Evolutionary conservation across 2,113 vertebrate genomes (phyloP).

Genomic region (Geococcyx californianus): DNA sequence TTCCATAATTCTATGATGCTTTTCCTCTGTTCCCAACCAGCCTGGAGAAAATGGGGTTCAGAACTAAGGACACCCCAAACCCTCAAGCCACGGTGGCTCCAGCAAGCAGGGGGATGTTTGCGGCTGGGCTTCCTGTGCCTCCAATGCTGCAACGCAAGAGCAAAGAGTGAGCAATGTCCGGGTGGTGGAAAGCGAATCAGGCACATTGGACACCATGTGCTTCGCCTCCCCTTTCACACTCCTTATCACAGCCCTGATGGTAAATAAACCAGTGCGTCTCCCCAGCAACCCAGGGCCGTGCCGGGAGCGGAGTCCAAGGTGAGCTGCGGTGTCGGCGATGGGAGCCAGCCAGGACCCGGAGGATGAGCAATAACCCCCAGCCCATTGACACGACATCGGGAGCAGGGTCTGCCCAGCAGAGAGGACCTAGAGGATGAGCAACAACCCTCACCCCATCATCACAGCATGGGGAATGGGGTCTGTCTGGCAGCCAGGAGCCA

Average conservation of each 20-base stretch:
- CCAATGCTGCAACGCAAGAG: neutral
- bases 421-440: too few relatives aligned
- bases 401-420: rapidly evolving
- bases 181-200: slow-evolving; percentile 54
- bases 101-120: rapidly evolving
- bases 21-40: rapidly evolving
- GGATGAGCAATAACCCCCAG: too few relatives aligned
- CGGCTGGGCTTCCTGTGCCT: neutral
- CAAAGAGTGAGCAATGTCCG: neutral
- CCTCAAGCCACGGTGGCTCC: rapidly evolving
- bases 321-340: neutral
- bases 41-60: rapidly evolving
- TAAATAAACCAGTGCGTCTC: slow-evolving; percentile 58
- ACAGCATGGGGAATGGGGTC: neutral
- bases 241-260: slow-evolving; percentile 45
- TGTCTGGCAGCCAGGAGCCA: neutral
- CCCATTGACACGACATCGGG: rapidly evolving
- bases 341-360: neutral
- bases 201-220: slow-evolving; percentile 55
- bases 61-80: neutral
- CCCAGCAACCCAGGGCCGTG: slow-evolving; percentile 39
- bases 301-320: slow-evolving; percentile 48
- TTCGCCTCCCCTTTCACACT: slow-evolving; percentile 24
- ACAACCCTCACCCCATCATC: too few relatives aligned
- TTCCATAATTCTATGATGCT: neutral